These are phyloP conservation scores for Blomia tropicalis DNA, from an alignment of 2,888 invertebrate species.

Conservation along the genomic window DNA sequence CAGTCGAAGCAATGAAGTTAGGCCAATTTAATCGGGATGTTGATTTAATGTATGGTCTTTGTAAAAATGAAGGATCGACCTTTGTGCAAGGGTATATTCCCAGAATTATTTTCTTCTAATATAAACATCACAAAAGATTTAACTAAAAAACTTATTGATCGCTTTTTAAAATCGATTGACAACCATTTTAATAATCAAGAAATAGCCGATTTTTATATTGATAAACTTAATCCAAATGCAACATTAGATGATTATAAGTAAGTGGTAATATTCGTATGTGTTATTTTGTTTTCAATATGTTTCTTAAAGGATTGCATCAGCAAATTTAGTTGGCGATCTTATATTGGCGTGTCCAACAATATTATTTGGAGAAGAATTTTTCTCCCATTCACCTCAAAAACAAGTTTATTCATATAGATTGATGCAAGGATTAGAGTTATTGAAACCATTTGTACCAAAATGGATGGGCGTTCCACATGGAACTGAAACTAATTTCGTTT, in stretches of 20 bases:
- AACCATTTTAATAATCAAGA: neutral
- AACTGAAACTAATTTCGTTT: neutral
- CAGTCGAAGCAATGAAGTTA: neutral
- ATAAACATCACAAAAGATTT: neutral
- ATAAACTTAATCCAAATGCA: neutral
- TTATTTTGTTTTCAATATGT: too few species aligned
- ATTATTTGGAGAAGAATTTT: neutral
- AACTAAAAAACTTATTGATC: neutral
- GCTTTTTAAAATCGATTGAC: neutral
- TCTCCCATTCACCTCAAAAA: neutral
- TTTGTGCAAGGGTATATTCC: neutral
- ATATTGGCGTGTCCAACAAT: neutral
- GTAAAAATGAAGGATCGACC: neutral
- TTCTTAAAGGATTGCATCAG: neutral
- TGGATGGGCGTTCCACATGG: conserved; percentile 1
- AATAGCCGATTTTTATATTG: neutral
- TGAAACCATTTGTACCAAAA: neutral
- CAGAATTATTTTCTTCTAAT: neutral
- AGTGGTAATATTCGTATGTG: neutral
- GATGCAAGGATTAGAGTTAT: neutral
- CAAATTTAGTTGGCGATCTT: neutral
- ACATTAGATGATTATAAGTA: neutral
- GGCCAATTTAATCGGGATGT: neutral
- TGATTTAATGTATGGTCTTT: neutral
- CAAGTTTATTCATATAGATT: neutral